Base-by-base conservation (phyloP, 2,113 vertebrate genomes). In the Mastomys natalensis region DNA sequence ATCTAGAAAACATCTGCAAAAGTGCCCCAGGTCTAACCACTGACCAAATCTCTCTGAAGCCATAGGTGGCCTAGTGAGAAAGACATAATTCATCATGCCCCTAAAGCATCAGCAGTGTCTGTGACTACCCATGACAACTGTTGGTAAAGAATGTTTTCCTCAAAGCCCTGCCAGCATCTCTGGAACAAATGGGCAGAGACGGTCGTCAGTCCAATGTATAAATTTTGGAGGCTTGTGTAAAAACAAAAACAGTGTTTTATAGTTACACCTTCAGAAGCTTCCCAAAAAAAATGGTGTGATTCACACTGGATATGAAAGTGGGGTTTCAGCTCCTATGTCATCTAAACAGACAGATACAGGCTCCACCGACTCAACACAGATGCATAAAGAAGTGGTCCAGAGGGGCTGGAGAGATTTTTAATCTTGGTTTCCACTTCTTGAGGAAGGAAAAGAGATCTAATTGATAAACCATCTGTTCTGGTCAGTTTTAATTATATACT, bases 171-270 rank as follows among this genome's bases (percentile, higher is more conserved):
- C 91, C 87, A 91, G 26, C 53, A 0, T 76, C 58, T 77, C 86
- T 15, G 55, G 66, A 92, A 92, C 58, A 66, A 86, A 53, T 31
- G 45, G 60, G 81, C 68, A 64, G 51, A 95, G 78, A 76, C 0
- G 12, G 1, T 86, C 64, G 72, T 88, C 72, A 5, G 34, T 85
- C 66, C 48, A n/a, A 72, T 70, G 68, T 26, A 19, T 78, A 58
- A 0, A 45, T 80, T 93, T 70, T n/a, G 88, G 88, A 72, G 34
- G 68, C 17, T 88, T 88, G 0, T 55, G 81, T 95, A 13, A 86
- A 95, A 97, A 91, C 86, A 94, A 97, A 93, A 96, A 87, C 86
- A 68, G 90, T 70, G 64, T 84, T 90, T 87, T 89, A 66, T 12
- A 93, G 90, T 85, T 80, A 76, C 92, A 95, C 92, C 87, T 96